phyloP scores from a whole-genome alignment of 1,140 invertebrate species.

The Paramacrobiotus metropolitanus region DNA sequence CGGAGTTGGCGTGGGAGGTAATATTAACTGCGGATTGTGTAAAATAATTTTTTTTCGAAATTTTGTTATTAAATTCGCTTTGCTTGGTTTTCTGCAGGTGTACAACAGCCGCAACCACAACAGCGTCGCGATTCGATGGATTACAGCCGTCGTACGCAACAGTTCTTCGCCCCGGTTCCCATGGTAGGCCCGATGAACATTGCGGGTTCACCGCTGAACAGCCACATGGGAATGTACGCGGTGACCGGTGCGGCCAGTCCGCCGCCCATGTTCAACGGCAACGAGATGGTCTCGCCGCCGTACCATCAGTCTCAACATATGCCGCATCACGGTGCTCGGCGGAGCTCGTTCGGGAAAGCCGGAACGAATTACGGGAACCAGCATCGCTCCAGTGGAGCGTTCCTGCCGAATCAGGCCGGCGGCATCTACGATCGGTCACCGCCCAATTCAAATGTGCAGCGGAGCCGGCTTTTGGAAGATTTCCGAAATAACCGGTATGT shows the following conservation, averaged over 20 bases:
- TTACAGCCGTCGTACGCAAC: neutral
- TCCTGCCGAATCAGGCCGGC: too few species aligned
- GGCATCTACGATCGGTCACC: neutral
- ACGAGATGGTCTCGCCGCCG: neutral
- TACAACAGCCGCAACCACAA: neutral
- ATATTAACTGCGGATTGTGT: too few species aligned
- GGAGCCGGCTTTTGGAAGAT: constrained; percentile 76
- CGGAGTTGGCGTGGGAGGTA: too few species aligned
- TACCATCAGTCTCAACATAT: neutral
- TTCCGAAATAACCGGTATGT: constrained; percentile 44
- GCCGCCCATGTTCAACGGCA: neutral
- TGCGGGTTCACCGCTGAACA: neutral
- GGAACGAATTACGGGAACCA: neutral
- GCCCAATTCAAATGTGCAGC: too few species aligned
- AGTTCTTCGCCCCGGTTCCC: neutral
- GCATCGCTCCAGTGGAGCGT: neutral
- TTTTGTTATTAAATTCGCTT: too few species aligned
- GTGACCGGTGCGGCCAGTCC: neutral
- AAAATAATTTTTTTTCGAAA: too few species aligned
- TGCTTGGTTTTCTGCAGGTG: neutral
- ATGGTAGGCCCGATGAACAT: too few species aligned
- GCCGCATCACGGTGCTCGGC: too few species aligned
- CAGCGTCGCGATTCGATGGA: neutral
- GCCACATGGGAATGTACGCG: too few species aligned
- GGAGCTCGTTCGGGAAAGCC: neutral